These are phyloP conservation scores for Rhinogobius similis DNA, from an alignment of 2,113 vertebrate genomes.

Conservation along the genomic window DNA sequence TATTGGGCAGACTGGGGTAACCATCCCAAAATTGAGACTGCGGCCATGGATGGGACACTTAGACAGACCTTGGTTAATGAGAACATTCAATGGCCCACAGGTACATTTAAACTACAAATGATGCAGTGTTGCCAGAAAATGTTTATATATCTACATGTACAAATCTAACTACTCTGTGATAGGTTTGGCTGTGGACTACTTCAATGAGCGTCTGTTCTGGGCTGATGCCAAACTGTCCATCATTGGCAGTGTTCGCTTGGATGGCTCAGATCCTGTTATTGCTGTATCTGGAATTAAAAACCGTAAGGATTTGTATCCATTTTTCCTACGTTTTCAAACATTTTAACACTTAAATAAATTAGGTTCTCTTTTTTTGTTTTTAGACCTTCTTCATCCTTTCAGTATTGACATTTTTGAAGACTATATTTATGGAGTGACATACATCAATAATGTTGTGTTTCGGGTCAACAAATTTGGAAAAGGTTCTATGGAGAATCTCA, in stretches of 20 bases:
- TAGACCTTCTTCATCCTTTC: conserved; percentile 93
- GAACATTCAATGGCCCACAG: conserved; percentile 97
- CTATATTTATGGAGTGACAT: conserved; percentile 97
- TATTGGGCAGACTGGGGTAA: conserved; percentile 99
- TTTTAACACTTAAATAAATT: not conserved
- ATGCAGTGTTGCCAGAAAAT: no score
- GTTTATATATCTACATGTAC: no score
- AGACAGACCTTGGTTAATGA: conserved; percentile 92
- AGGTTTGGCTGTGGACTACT: conserved; percentile 95
- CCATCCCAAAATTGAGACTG: conserved; percentile 96
- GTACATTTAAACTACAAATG: conserved; percentile 47
- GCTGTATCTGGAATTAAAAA: conserved; percentile 87
- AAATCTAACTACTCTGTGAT: conserved; percentile 4
- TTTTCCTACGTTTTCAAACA: not conserved
- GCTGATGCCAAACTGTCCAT: conserved; percentile 93
- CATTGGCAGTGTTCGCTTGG: conserved; percentile 92
- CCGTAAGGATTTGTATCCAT: conserved; percentile 72
- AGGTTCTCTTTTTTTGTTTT: not conserved
- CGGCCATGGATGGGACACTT: conserved; percentile 94
- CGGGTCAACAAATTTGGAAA: conserved; percentile 96
- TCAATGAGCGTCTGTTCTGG: conserved; percentile 97
- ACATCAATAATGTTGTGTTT: conserved; percentile 94
- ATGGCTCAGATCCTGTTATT: conserved; percentile 90
- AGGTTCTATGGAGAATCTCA: conserved; percentile 87
- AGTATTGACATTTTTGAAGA: conserved; percentile 98